Evolutionary conservation across 2,113 vertebrate genomes (phyloP), one percentile per base, ranked within the genome.

Genomic region (Phalacrocorax pelagicus): DNA sequence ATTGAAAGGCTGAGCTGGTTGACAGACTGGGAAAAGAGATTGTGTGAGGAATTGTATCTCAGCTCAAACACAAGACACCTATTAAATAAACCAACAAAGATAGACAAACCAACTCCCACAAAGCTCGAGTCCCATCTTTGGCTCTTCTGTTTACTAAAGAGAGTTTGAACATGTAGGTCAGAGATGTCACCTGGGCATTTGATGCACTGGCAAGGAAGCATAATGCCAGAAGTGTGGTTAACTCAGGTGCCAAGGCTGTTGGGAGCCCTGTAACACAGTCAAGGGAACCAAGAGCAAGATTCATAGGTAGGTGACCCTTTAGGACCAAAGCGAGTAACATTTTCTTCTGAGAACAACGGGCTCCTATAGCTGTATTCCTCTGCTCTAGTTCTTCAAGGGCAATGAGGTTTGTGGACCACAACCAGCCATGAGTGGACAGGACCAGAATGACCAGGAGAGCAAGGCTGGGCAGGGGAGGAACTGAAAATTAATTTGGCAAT

Each of bases 181-280:
- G 58, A 61, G 62, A 34, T 34, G 38, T n/a, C 73, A 32, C 46
- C n/a, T 44, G 67, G 34, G 30, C 26, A 12, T 29, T n/a, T 72
- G 17, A 7, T 18, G 3, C 7, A 5, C 16, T 11, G 79, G 9
- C 8, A 30, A 21, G 38, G 63, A 58, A 61, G 23, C 20, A 15
- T 3, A 5, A 18, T 62, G 69, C 3, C 57, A 61, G 10, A 52
- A 62, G 22, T 11, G 46, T 34, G 38, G 36, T 26, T 55, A 51
- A 36, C 22, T 55, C 30, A 10, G 8, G 22, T 49, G 16, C 10
- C 14, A 34, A 85, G 62, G 44, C 10, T 49, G 11, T 17, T 51
- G 61, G 58, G 2, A 71, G 11, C 16, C 42, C 51, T 0, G 0
- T 3, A 13, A 12, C n/a, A 46, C 24, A 27, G 11, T 14, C 20